Evolutionary conservation across 2,797 vertebrate species (phyloP).

Genomic region (Taenioides sp.): DNA sequence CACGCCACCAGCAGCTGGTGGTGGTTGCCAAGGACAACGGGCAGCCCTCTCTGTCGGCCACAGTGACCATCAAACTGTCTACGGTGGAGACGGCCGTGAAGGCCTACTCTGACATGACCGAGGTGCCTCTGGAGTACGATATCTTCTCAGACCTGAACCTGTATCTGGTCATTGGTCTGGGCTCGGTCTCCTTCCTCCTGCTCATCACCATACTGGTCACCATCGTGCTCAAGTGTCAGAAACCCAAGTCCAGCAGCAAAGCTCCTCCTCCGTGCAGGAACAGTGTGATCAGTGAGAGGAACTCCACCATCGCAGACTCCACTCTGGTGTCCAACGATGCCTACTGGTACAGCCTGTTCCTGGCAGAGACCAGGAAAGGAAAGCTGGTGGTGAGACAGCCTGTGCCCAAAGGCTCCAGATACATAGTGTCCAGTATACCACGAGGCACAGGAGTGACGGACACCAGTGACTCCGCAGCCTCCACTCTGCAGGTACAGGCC

Average conservation of each 20-base stretch:
- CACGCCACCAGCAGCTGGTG: conserved; percentile 60
- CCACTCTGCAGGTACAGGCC: conserved; percentile 65
- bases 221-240: too few species aligned
- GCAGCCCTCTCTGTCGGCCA: conserved; percentile 67
- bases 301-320: conserved; percentile 59
- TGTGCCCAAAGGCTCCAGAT: conserved; percentile 65
- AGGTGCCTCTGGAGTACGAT: conserved; percentile 59
- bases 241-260: conserved; percentile 30
- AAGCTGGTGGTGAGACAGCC: conserved; percentile 62
- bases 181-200: too few species aligned
- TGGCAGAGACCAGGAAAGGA: conserved; percentile 62
- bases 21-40: conserved; percentile 71
- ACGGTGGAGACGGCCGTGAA: conserved; percentile 67
- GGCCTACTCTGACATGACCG: conserved; percentile 66
- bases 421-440: conserved; percentile 69
- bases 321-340: conserved; percentile 66
- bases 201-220: too few species aligned
- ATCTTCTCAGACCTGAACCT: too few species aligned
- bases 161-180: too few species aligned
- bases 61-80: conserved; percentile 70
- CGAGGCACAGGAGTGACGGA: conserved; percentile 66
- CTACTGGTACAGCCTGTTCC: conserved; percentile 66
- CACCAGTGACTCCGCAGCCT: conserved; percentile 68
- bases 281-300: conserved; percentile 65
- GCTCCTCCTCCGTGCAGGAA: conserved; percentile 60